Conservation (phyloP, 1,140 invertebrate genomes). For the Drosophila gunungcola region DNA sequence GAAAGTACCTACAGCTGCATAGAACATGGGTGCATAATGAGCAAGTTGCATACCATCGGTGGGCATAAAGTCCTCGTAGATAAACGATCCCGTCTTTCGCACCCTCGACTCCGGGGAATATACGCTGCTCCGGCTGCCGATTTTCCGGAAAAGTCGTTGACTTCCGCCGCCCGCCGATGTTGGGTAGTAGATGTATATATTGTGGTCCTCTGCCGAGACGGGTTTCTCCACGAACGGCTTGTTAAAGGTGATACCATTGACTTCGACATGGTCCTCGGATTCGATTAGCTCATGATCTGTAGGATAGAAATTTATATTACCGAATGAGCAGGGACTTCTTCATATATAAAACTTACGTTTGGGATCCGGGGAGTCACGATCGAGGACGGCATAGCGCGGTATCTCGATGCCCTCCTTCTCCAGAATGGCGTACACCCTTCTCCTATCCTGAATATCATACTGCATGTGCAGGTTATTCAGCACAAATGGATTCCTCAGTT, state of each 20-base stretch:
- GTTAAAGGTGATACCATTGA: slow-evolving; percentile 98
- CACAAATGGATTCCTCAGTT: slow-evolving; percentile 97
- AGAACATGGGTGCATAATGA: slow-evolving; percentile 39
- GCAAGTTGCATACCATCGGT: slow-evolving; percentile 93
- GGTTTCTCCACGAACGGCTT: slow-evolving; percentile 98
- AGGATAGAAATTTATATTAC: slow-evolving; percentile 48
- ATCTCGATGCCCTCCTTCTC: slow-evolving; percentile 98
- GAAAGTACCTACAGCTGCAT: slow-evolving; percentile 27
- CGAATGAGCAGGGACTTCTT: slow-evolving; percentile 31
- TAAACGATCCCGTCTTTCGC: slow-evolving; percentile 98
- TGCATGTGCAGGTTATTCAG: slow-evolving; percentile 99
- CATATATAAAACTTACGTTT: slow-evolving; percentile 88
- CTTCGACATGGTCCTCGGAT: slow-evolving; percentile 99
- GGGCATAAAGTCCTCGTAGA: slow-evolving; percentile 99
- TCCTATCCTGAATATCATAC: slow-evolving; percentile 97
- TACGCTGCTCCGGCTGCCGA: slow-evolving; percentile 98
- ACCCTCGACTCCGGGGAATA: slow-evolving; percentile 98
- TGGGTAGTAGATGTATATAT: slow-evolving; percentile 99
- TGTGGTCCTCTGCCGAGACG: slow-evolving; percentile 98
- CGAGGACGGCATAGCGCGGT: slow-evolving; percentile 98
- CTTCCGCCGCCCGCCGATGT: slow-evolving; percentile 98
- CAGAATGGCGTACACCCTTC: slow-evolving; percentile 97
- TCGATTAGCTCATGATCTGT: slow-evolving; percentile 96
- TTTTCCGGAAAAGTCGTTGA: slow-evolving; percentile 98
- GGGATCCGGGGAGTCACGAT: slow-evolving; percentile 96